These are phyloP conservation scores for Triops longicaudatus DNA, from an alignment of 1,140 invertebrate species.

Conservation along the genomic window DNA sequence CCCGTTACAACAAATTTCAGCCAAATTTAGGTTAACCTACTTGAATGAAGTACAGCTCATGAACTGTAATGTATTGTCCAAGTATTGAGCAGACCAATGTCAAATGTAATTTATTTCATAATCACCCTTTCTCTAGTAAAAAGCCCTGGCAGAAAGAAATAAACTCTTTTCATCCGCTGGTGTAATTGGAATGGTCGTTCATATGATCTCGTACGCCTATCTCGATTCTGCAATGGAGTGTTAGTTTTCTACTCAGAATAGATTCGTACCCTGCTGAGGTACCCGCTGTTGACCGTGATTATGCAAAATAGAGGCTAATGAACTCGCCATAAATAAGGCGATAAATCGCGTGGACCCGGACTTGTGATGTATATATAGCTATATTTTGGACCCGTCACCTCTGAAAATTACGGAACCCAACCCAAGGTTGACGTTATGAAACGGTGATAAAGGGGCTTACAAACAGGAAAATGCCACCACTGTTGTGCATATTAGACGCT, in stretches of 20 bases:
- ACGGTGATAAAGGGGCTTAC: not conserved
- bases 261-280: not conserved
- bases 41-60: no score
- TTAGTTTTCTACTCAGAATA: not conserved
- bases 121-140: no score
- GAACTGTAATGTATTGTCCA: no score
- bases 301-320: conserved; percentile 12
- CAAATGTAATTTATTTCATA: no score
- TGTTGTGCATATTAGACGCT: no score
- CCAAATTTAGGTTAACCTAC: no score
- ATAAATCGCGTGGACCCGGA: not conserved
- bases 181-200: no score
- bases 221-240: not conserved
- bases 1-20: no score
- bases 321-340: conserved; percentile 1
- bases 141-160: no score
- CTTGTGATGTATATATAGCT: not conserved
- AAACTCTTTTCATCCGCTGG: no score
- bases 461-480: not conserved
- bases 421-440: not conserved
- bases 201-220: not conserved
- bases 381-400: not conserved
- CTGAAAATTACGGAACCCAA: not conserved
- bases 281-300: not conserved
- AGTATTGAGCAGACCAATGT: no score